phyloP scores from a whole-genome alignment of 2,113 vertebrate genomes.

The Chloebia gouldiae region DNA sequence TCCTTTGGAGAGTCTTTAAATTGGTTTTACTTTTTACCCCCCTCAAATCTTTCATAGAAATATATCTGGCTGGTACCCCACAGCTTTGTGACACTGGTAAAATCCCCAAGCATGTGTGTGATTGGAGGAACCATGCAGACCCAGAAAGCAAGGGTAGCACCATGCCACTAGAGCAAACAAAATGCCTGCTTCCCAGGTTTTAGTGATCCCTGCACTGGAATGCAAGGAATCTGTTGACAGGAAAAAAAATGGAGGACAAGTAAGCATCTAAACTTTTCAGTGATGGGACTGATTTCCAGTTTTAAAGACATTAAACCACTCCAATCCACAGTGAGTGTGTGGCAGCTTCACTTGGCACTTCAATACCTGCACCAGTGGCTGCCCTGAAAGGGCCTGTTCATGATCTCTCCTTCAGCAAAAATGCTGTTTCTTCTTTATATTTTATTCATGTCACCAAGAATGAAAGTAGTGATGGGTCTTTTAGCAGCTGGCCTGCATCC shows the following conservation, averaged over 20 bases:
- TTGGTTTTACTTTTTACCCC: not conserved
- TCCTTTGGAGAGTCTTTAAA: not conserved
- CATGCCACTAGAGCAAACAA: not conserved
- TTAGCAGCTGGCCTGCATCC: not conserved
- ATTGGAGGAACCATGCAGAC: not conserved
- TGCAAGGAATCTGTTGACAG: not conserved
- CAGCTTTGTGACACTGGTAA: not conserved
- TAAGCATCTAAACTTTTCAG: not conserved
- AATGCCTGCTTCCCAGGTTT: not conserved
- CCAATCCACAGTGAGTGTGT: rapidly evolving
- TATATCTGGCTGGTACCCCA: not conserved
- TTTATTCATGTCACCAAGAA: not conserved
- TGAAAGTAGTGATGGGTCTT: not conserved
- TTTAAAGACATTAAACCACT: not conserved
- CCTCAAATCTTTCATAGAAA: not conserved
- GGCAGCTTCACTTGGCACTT: not conserved
- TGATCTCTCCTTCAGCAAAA: not conserved
- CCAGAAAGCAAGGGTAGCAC: not conserved
- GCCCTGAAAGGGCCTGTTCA: not conserved
- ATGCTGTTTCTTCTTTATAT: not conserved
- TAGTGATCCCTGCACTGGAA: not conserved
- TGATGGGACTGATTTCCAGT: not conserved
- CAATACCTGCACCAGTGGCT: not conserved
- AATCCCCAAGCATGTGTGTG: not conserved
- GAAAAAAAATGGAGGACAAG: not conserved